Evolutionary conservation across 2,888 invertebrate genomes (phyloP).

Genomic region (Hirtodrosophila duncani): DNA sequence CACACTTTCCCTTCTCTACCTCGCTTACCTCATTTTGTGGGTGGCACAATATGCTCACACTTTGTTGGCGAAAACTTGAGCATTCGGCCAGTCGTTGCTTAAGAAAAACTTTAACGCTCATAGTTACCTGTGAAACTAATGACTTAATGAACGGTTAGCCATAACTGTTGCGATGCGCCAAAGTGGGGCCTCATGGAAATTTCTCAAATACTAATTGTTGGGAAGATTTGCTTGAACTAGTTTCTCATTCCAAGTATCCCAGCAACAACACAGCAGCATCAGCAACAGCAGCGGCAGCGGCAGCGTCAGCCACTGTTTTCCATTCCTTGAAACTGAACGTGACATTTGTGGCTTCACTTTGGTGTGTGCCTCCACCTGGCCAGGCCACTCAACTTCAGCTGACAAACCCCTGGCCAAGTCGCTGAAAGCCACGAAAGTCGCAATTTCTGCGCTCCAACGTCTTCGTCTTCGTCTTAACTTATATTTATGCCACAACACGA

Average conservation of each 20-base stretch:
- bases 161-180: constrained; percentile 6
- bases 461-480: constrained; percentile 6
- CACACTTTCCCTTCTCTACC: too few species aligned
- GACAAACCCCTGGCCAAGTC: constrained; percentile 21
- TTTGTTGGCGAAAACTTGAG: too few species aligned
- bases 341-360: constrained; percentile 32
- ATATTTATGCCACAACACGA: constrained; percentile 47
- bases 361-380: constrained; percentile 24
- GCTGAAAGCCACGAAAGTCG: too few species aligned
- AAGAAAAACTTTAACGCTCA: too few species aligned
- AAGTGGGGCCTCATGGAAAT: constrained; percentile 16
- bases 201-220: too few species aligned
- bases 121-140: too few species aligned
- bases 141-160: constrained; percentile 29
- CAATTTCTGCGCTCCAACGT: too few species aligned
- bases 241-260: neutral
- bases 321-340: constrained; percentile 21
- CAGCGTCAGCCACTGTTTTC: neutral
- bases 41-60: too few species aligned
- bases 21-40: constrained; percentile 10
- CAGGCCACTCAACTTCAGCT: constrained; percentile 19
- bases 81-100: constrained; percentile 12
- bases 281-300: neutral
- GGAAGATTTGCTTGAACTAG: constrained; percentile 49
- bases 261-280: constrained; percentile 2